These are phyloP conservation scores for Taenaris catops DNA, from an alignment of 2,888 invertebrate species.

Conservation along the genomic window DNA sequence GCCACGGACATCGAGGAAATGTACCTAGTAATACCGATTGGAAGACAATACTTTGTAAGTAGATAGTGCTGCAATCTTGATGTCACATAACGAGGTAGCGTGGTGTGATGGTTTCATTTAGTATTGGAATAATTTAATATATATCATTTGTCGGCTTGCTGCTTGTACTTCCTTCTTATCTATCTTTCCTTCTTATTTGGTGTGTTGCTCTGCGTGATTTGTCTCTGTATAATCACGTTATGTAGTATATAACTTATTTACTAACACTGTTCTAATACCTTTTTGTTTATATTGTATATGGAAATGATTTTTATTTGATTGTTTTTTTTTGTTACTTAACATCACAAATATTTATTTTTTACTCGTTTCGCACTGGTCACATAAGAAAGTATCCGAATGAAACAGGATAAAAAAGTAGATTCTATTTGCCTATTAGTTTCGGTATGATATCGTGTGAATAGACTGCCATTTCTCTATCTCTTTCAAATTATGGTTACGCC, in stretches of 20 bases:
- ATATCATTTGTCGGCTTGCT: conserved; percentile 35
- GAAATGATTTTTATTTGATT: too few relatives aligned
- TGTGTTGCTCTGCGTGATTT: conserved; percentile 63
- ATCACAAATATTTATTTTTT: conserved; percentile 5
- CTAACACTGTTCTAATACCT: conserved; percentile 38
- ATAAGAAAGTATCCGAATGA: too few relatives aligned
- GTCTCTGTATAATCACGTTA: conserved; percentile 39
- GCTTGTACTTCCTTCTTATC: conserved; percentile 44
- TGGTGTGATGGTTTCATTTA: conserved; percentile 66
- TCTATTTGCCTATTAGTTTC: too few relatives aligned
- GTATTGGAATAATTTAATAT: conserved; percentile 25
- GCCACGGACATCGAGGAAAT: conserved; percentile 48
- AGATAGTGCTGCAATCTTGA: conserved; percentile 49
- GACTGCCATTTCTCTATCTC: too few relatives aligned
- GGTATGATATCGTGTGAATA: too few relatives aligned
- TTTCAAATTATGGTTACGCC: too few relatives aligned
- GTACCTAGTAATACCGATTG: conserved; percentile 19
- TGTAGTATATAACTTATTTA: conserved; percentile 30
- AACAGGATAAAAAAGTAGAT: too few relatives aligned
- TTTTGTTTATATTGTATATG: conserved; percentile 17
- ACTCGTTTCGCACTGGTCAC: conserved; percentile 13
- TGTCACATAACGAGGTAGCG: conserved; percentile 65
- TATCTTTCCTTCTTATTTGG: conserved; percentile 47
- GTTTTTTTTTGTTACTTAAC: too few relatives aligned
- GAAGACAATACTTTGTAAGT: conserved; percentile 54